Evolutionary conservation across 2,888 invertebrate species (phyloP), one percentile per base, ranked within the genome.

Genomic region (Hirtodrosophila cameraria): DNA sequence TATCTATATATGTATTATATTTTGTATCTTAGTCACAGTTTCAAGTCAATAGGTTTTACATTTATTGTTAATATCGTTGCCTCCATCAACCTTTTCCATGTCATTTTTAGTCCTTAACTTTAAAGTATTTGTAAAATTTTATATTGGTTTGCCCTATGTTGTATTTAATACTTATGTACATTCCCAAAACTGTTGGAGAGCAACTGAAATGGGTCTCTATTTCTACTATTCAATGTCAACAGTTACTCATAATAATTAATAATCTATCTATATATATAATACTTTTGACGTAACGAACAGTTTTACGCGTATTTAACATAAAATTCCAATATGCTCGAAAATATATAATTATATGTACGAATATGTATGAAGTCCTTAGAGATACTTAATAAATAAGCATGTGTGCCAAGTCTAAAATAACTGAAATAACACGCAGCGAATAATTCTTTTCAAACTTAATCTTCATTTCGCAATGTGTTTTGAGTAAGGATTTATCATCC

Each of bases 381-480:
- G 50, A 73, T 67, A 60, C 45, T 42, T 33, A 75, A 72, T 70
- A 75, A 72, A 75, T 27, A 53, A 72, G 71, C 71, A 66, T 65
- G 49, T 59, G 75, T 70, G 75, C 75, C 71, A 75, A 75, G 59
- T 65, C 65, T 13, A 42, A 42, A 4, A 31, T 36, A 67, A 54
- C 38, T 45, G 31, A 61, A 39, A 41, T 5, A 57, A 49, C 67
- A 70, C 48, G 58, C 58, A 50, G 31, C 58, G 49, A 65, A 12
- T 28, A 41, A 64, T 50, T 64, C 35, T 36, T 57, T 70, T 52
- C 28, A 1, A 43, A 31, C 33, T 46, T 13, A 1, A n/a, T 36
- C 9, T 28, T 15, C 25, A 52, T 38, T 23, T 23, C 1, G 6
- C 1, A n/a, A n/a, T n/a, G n/a, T n/a, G n/a, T n/a, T n/a, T n/a